Evolutionary conservation across 1,140 invertebrate genomes (phyloP), one percentile per base, ranked within the genome.

Genomic region (Geopemphigus sp.): DNA sequence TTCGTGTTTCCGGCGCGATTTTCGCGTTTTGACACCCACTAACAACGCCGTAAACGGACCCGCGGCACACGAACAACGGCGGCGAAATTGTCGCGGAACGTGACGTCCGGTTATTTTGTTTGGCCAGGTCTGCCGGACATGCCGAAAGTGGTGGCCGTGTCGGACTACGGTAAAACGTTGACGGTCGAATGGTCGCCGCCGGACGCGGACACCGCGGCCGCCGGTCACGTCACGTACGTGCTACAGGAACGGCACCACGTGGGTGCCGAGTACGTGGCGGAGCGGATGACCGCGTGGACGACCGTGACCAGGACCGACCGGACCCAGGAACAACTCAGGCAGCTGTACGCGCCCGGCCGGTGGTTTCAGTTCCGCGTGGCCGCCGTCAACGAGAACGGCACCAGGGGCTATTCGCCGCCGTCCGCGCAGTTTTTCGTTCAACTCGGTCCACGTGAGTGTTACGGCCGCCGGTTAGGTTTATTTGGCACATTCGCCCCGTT

Each of bases 321-420:
- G 81, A 87, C 88, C 12, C 87, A 88, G 3, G 85, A 92, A 14
- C 87, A 87, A 19, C 87, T 92, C 10, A 87, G 88, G n/a, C 87
- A 87, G 74, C 83, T 88, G 63, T 11, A 32, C 68, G 89, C 89
- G 82, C 90, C 90, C 0, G 92, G 91, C 22, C 88, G 89, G 22
- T 93, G 91, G 91, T 94, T 93, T 84, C 89, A 92, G 83, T 92
- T 93, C 83, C 87, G 92, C 39, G 90, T 93, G 3, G 91, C 92
- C 0, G 90, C 91, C 1, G 88, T 94, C 0, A 92, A 90, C 83
- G 87, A 87, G 1, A 88, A 89, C 81, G 92, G 92, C 0, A 91
- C 90, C 0, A 85, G 88, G 76, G 92, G 92, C 8, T 93, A 89
- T 83, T 92, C 92, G 0, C 83, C 86, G 19, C 88, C 88, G 0